Conservation (phyloP, 1,140 invertebrate genomes). For the Trichonephila clavata region DNA sequence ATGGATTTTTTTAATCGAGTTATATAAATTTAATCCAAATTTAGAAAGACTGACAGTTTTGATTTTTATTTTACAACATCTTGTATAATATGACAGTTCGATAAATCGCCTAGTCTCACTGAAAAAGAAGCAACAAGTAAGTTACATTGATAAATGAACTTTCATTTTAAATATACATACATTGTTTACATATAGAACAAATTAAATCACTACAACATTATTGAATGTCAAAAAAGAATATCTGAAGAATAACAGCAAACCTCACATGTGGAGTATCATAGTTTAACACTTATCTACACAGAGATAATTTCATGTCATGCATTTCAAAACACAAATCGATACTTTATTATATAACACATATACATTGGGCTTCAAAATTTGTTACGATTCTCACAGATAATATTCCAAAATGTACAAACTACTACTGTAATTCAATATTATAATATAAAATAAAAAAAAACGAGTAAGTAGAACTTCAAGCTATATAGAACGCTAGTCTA, state of each 20-base stretch:
- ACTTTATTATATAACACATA: conserved; percentile 32
- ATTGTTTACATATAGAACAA: background rate
- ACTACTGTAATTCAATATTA: conserved; percentile 44
- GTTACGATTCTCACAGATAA: conserved; percentile 8
- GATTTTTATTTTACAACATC: conserved; percentile 53
- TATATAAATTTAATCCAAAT: conserved; percentile 25
- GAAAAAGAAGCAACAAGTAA: conserved; percentile 23
- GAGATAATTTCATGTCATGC: conserved; percentile 26
- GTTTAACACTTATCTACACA: conserved; percentile 31
- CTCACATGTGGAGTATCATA: background rate
- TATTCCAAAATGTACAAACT: conserved; percentile 56
- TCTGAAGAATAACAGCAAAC: background rate
- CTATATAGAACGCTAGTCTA: conserved; percentile 61
- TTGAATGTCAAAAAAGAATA: conserved; percentile 13
- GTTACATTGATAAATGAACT: background rate
- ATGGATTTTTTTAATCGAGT: background rate
- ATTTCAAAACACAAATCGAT: conserved; percentile 1
- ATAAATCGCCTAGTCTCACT: background rate
- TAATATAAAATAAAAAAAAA: conserved; percentile 35
- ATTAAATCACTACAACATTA: background rate
- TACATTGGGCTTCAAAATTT: conserved; percentile 54
- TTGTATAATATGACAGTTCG: background rate
- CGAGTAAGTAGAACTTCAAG: conserved; percentile 25
- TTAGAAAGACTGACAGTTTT: conserved; percentile 44
- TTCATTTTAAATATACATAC: conserved; percentile 25